phyloP scores from a whole-genome alignment of 2,113 vertebrate genomes.

The Eupsittula cactorum region DNA sequence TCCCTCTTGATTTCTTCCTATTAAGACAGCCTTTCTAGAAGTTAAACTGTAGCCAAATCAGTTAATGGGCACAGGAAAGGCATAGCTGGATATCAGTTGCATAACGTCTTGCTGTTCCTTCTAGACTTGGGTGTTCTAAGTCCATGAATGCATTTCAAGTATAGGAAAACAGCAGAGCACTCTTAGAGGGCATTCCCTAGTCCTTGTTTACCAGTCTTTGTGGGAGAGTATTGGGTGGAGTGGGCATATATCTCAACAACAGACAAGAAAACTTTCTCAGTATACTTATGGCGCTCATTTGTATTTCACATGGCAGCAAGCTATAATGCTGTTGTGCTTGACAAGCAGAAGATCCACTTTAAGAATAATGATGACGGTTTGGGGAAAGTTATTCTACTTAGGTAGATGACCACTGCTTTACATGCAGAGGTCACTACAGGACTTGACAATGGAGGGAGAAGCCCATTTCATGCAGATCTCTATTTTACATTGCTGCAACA shows the following conservation, averaged over 20 bases:
- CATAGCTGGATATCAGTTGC: background rate
- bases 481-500: background rate
- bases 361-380: background rate
- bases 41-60: background rate
- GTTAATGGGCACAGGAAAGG: background rate
- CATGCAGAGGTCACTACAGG: background rate
- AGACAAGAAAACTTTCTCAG: background rate
- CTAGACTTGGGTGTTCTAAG: background rate
- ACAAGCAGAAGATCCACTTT: background rate
- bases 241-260: background rate
- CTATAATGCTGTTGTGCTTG: background rate
- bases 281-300: background rate
- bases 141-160: background rate
- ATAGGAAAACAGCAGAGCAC: background rate
- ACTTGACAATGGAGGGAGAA: background rate
- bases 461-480: background rate
- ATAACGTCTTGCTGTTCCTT: background rate
- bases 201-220: background rate
- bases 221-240: accelerated
- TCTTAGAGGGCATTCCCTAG: background rate
- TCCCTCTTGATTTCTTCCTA: background rate
- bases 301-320: background rate
- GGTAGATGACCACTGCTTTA: background rate
- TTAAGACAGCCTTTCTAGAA: background rate
- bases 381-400: background rate